Conservation (phyloP, 2,797 vertebrate species). For the Sebastes itinus region DNA sequence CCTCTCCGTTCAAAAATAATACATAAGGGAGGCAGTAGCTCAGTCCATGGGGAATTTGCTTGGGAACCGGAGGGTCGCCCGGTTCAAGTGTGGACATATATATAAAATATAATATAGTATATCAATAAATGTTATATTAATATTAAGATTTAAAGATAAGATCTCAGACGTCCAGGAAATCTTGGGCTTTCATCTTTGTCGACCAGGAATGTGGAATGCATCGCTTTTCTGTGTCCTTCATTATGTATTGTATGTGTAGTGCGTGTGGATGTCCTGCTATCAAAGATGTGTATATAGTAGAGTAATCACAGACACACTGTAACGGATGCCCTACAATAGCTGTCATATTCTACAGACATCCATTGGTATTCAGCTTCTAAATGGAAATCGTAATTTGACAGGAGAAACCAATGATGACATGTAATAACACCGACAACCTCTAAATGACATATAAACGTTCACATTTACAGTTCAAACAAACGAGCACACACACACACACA, state of each 20-base stretch:
- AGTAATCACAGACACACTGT: not conserved
- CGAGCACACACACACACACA: not conserved
- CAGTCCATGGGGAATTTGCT: not conserved
- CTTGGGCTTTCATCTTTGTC: not conserved
- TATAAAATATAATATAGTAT: not conserved
- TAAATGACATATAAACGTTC: constrained; percentile 42
- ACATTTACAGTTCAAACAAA: constrained; percentile 40
- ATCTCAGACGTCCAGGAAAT: not conserved
- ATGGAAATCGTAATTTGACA: constrained; percentile 17
- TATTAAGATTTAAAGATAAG: not conserved
- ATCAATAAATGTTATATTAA: not conserved
- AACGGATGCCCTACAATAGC: not conserved
- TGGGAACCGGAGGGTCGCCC: not conserved
- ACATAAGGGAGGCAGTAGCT: not conserved
- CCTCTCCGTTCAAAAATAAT: not conserved
- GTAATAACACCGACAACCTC: constrained; percentile 10
- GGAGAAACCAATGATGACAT: constrained; percentile 6
- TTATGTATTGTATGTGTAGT: not conserved
- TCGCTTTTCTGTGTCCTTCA: not conserved
- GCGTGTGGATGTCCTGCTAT: not conserved
- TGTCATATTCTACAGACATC: not conserved
- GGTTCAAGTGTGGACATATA: not conserved
- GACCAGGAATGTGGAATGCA: not conserved
- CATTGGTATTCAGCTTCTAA: not conserved
- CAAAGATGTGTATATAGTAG: not conserved